These are phyloP conservation scores for Mythimna impura DNA, from an alignment of 2,888 invertebrate species.

Conservation along the genomic window DNA sequence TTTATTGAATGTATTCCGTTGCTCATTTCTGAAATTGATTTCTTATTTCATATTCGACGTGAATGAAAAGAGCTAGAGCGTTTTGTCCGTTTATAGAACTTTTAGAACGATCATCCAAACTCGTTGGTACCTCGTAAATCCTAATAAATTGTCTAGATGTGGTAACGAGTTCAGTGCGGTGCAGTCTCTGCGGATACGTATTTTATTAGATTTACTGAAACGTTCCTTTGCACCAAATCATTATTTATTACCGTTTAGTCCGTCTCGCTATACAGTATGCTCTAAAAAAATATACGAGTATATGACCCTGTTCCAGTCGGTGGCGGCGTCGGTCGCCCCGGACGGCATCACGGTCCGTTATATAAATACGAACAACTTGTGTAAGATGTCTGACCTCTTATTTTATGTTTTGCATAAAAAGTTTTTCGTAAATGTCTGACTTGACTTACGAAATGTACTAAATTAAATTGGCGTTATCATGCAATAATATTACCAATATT, in stretches of 20 bases:
- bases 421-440: neutral
- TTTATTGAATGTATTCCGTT: constrained; percentile 56
- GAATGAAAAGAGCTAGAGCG: constrained; percentile 59
- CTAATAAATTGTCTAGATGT: constrained; percentile 81
- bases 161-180: constrained; percentile 73
- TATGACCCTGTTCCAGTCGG: constrained; percentile 22
- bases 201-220: constrained; percentile 78
- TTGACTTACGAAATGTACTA: neutral
- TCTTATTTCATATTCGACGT: constrained; percentile 56
- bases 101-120: constrained; percentile 71
- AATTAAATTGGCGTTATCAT: neutral
- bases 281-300: constrained; percentile 38
- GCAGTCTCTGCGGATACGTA: constrained; percentile 78
- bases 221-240: constrained; percentile 73
- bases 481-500: neutral
- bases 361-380: constrained; percentile 31
- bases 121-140: constrained; percentile 74
- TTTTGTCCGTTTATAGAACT: constrained; percentile 64
- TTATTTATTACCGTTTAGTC: constrained; percentile 73
- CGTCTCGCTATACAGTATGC: constrained; percentile 36
- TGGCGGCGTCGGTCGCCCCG: constrained; percentile 2
- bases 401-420: constrained; percentile 18
- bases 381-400: constrained; percentile 20
- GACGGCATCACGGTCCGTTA: constrained; percentile 22
- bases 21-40: constrained; percentile 54